Percentiles rank a stretch among this genome's conserved stretches.
Evolutionary conservation across 2,888 invertebrate species (phyloP).

Genomic region (Rhaphigaster nebulosa): DNA sequence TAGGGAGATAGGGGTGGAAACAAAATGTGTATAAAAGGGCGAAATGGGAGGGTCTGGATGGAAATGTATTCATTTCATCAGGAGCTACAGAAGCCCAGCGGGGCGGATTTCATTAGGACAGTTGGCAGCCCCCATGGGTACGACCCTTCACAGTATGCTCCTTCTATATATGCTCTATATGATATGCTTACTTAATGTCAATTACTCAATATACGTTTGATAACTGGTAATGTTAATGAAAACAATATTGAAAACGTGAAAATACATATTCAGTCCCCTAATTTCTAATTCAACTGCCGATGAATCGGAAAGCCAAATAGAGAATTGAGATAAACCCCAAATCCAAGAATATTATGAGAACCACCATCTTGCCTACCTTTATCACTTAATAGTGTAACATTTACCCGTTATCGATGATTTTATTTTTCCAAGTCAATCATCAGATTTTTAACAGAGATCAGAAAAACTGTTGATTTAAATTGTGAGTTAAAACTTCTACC

Average conservation of each 20-base stretch:
- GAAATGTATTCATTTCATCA: constrained; percentile 45
- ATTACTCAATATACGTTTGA: not conserved
- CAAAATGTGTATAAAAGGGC: constrained; percentile 45
- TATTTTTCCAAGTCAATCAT: too few species aligned
- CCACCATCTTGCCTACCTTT: too few species aligned
- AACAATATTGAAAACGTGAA: not conserved
- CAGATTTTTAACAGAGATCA: too few species aligned
- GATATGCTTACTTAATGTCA: not conserved
- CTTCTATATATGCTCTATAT: not conserved
- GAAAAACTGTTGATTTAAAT: too few species aligned
- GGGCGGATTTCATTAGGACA: constrained; percentile 44
- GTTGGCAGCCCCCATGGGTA: constrained; percentile 8
- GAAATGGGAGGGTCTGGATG: constrained; percentile 41
- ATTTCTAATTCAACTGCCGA: too few species aligned
- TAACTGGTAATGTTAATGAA: not conserved
- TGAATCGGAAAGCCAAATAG: too few species aligned
- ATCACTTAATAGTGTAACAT: too few species aligned
- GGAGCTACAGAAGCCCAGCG: not conserved
- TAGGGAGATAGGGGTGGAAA: not conserved
- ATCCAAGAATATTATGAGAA: too few species aligned
- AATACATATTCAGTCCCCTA: not conserved
- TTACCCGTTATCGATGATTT: too few species aligned
- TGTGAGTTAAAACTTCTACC: too few species aligned
- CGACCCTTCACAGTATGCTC: not conserved
- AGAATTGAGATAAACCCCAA: too few species aligned